Evolutionary conservation across 2,888 invertebrate genomes (phyloP), one percentile per base, ranked within the genome.

Genomic region (Nineta flava): DNA sequence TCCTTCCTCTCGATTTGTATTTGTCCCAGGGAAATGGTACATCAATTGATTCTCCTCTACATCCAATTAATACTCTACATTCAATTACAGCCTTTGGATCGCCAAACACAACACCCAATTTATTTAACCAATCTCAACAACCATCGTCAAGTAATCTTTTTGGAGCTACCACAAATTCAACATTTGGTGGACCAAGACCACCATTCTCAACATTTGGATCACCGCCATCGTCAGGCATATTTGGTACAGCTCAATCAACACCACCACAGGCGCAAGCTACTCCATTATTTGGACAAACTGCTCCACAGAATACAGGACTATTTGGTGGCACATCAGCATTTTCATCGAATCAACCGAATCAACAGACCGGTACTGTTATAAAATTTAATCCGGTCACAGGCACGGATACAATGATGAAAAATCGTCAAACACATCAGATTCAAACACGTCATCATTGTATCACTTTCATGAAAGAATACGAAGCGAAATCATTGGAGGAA

Each of bases 401-500:
- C 2, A 86, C 84, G 0, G 99, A 99, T 61, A 87, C 92, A 0
- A 82, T 95, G 70, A 78, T 91, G 60, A 95, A 95, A 67, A 83
- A 83, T 55, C 92, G 93, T 0, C 75, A 80, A 2, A 79, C 86
- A 2, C 83, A 82, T 61, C 87, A 76, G 55, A 92, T 99, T 55
- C 88, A 80, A 58, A 97, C 95, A 0, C 83, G 91, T 58, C 93
- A 95, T 63, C 90, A 95, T 63, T 96, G 96, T 65, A 96, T 99
- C 53, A 94, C 94, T 1, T 92, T 92, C 51, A 99, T 99, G 99
- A 94, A 95, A 71, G 95, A 97, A 63, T 99, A 97, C 63, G 96
- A 97, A 61, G 68, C 65, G 46, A 99, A 97, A 65, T 92, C 92
- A 0, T 67, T 97, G 19, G 99, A 99, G 68, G 99, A 99, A 65